phyloP scores from a whole-genome alignment of 2,888 invertebrate genomes.

The Drosophila algonquin region DNA sequence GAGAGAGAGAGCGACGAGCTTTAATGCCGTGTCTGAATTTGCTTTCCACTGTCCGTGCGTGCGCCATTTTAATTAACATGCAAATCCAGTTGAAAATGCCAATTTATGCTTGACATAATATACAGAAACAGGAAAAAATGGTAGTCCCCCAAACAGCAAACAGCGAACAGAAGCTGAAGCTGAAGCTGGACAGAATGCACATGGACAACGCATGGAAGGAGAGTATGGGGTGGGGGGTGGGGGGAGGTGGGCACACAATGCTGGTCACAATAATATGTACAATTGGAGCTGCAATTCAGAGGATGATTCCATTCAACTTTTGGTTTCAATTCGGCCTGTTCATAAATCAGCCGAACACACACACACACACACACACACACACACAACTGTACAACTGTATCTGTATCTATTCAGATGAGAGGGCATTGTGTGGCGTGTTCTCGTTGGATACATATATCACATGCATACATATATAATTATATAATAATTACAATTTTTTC shows the following conservation, averaged over 20 bases:
- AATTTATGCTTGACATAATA: slow-evolving; percentile 79
- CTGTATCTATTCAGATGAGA: slow-evolving; percentile 1
- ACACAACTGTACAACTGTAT: neutral
- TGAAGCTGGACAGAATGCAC: too few relatives aligned
- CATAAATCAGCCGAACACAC: slow-evolving; percentile 24
- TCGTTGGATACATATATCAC: slow-evolving; percentile 1
- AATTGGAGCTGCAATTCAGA: slow-evolving; percentile 20
- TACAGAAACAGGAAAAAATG: slow-evolving; percentile 48
- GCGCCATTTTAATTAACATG: slow-evolving; percentile 77
- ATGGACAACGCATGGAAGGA: neutral
- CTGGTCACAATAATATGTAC: slow-evolving; percentile 33
- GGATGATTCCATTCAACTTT: slow-evolving; percentile 33
- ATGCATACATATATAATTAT: slow-evolving; percentile 60
- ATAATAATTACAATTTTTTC: slow-evolving; percentile 66
- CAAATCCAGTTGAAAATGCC: slow-evolving; percentile 79
- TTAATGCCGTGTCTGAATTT: slow-evolving; percentile 72
- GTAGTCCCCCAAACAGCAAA: slow-evolving; percentile 25
- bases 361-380: too few relatives aligned
- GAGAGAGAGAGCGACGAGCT: slow-evolving; percentile 43
- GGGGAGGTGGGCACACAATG: slow-evolving; percentile 5
- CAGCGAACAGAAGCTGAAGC: slow-evolving; percentile 14
- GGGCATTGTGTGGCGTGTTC: slow-evolving; percentile 1
- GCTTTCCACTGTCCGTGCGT: slow-evolving; percentile 75
- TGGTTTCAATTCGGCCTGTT: slow-evolving; percentile 21
- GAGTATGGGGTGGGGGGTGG: neutral